phyloP scores from a whole-genome alignment of 2,797 vertebrate species.

The Crypturellus tataupa region DNA sequence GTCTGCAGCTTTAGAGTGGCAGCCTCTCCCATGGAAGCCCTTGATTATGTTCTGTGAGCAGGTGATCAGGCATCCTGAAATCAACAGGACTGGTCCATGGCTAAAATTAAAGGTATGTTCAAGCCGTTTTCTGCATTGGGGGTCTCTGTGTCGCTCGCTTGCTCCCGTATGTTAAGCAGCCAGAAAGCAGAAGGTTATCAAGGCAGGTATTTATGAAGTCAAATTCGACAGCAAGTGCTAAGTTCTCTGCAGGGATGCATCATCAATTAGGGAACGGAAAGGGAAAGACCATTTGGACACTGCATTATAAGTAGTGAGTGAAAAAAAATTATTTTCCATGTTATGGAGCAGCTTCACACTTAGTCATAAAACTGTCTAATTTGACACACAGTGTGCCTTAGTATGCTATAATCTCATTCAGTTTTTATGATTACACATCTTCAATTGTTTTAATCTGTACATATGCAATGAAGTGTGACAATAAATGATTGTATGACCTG shows the following conservation, averaged over 20 bases:
- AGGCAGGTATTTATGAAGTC: background rate
- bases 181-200: background rate
- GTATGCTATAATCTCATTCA: constrained; percentile 32
- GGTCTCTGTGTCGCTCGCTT: background rate
- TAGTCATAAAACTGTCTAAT: background rate
- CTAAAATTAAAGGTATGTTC: background rate
- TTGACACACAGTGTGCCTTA: background rate
- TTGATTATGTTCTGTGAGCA: no score
- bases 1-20: background rate
- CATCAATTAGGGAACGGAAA: background rate
- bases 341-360: background rate
- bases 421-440: constrained; percentile 1
- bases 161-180: background rate
- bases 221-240: background rate
- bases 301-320: background rate
- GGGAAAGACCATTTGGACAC: background rate
- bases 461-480: constrained; percentile 15
- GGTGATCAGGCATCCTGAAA: background rate
- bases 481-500: constrained; percentile 32
- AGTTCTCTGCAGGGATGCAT: background rate
- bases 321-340: background rate
- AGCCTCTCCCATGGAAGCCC: background rate
- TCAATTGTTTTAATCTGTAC: constrained; percentile 18
- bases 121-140: background rate
- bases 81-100: background rate